phyloP scores from a whole-genome alignment of 1,140 invertebrate genomes.

The Meloidogyne chitwoodi region DNA sequence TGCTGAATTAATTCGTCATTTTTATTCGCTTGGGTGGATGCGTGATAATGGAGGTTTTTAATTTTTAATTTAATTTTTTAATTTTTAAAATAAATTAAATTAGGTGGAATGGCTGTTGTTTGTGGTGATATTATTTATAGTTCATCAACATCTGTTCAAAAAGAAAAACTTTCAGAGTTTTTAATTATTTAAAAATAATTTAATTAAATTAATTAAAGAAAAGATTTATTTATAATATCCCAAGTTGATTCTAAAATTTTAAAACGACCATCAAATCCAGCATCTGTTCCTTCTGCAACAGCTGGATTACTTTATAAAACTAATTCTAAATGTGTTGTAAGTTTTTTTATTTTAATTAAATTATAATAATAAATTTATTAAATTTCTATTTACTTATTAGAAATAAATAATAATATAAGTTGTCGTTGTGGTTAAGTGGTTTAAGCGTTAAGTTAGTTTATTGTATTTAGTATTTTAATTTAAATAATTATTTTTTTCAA shows the following conservation, averaged over 20 bases:
- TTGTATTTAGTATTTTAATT: too few relatives aligned
- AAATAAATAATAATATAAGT: too few relatives aligned
- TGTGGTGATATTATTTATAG: slow-evolving; percentile 78
- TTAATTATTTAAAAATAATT: background rate
- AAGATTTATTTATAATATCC: slow-evolving; percentile 26
- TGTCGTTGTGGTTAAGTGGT: too few relatives aligned
- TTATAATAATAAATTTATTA: too few relatives aligned
- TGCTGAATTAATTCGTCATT: slow-evolving; percentile 21
- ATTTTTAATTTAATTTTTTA: background rate
- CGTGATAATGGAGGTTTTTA: slow-evolving; percentile 68
- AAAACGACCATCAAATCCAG: slow-evolving; percentile 3
- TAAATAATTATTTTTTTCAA: too few relatives aligned
- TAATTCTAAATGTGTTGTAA: slow-evolving; percentile 25
- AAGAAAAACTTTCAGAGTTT: slow-evolving; percentile 68
- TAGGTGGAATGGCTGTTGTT: slow-evolving; percentile 80
- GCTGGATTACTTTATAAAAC: slow-evolving; percentile 48
- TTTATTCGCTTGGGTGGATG: slow-evolving; percentile 22
- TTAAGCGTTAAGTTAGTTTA: too few relatives aligned
- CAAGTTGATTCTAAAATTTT: slow-evolving; percentile 47
- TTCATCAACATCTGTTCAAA: slow-evolving; percentile 94
- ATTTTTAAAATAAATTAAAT: background rate
- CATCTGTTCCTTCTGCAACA: slow-evolving; percentile 7
- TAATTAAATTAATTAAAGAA: background rate
- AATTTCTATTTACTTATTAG: too few relatives aligned
- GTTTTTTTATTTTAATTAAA: slow-evolving; percentile 20